Percentiles rank a stretch among this genome's conserved stretches.
Conservation (phyloP, 2,797 vertebrate species). For the Rhinoraja longicauda region DNA sequence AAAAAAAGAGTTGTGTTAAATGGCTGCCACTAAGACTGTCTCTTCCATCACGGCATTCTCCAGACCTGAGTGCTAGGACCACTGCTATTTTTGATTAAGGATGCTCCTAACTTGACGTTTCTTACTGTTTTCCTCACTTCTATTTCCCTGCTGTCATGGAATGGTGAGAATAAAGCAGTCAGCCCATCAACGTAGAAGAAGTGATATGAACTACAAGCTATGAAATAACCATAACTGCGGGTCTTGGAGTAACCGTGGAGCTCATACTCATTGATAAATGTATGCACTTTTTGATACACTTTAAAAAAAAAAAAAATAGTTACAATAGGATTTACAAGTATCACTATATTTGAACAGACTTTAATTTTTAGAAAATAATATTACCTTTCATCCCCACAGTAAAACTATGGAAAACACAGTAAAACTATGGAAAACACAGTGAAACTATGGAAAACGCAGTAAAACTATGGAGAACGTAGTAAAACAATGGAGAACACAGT, state of each 20-base stretch:
- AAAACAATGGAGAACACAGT: too few species aligned
- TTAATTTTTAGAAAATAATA: background rate
- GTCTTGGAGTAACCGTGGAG: background rate
- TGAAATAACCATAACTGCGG: background rate
- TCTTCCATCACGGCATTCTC: too few species aligned
- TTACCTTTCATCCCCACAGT: background rate
- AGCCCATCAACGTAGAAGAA: background rate
- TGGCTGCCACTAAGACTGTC: too few species aligned
- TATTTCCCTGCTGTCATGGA: background rate
- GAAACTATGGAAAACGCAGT: too few species aligned
- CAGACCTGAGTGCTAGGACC: too few species aligned
- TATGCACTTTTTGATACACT: background rate
- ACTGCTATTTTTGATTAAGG: too few species aligned
- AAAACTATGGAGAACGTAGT: too few species aligned
- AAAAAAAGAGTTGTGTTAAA: too few species aligned
- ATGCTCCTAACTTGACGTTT: background rate
- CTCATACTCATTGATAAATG: background rate
- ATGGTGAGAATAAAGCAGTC: background rate
- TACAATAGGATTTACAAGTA: background rate
- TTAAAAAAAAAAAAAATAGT: background rate
- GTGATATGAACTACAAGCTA: background rate
- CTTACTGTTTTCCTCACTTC: background rate
- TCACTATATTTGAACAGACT: constrained; percentile 15
- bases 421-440: too few species aligned
- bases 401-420: too few species aligned